A percentile compares a stretch with the other conserved stretches of the same genome.
These are phyloP conservation scores for Albula glossodonta DNA, from an alignment of 2,113 vertebrate species.

Conservation along the genomic window DNA sequence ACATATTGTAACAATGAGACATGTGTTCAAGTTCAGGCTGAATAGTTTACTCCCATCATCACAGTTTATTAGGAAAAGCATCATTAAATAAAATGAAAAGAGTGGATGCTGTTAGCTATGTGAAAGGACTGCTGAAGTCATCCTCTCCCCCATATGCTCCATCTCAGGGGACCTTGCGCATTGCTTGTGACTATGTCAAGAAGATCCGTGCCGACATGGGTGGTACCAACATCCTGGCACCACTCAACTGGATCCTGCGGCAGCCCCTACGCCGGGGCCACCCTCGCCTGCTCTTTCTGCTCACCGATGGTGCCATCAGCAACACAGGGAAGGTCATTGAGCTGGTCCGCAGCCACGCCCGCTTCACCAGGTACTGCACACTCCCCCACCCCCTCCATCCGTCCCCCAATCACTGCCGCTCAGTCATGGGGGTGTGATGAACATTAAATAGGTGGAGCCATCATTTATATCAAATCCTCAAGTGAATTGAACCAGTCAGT, in stretches of 20 bases:
- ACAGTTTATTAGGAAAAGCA: too few relatives aligned
- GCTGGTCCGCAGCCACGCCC: conserved; percentile 79
- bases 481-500: too few relatives aligned
- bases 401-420: too few relatives aligned
- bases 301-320: conserved; percentile 73
- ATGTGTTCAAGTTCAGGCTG: background rate
- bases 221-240: conserved; percentile 80
- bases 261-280: conserved; percentile 85
- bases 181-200: conserved; percentile 81
- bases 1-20: too few relatives aligned
- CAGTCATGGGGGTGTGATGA: too few relatives aligned
- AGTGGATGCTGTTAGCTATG: background rate
- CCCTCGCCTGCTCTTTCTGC: conserved; percentile 85
- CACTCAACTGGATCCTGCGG: conserved; percentile 82
- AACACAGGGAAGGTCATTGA: conserved; percentile 87
- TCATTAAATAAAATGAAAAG: background rate
- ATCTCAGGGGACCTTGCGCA: conserved; percentile 78
- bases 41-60: background rate
- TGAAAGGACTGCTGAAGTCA: background rate
- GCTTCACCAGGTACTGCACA: conserved; percentile 76
- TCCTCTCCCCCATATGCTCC: background rate
- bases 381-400: background rate
- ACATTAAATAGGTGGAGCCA: too few relatives aligned
- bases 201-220: conserved; percentile 87
- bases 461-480: too few relatives aligned